Base-by-base conservation (phyloP, 2,797 vertebrate genomes). In the Thaleichthys pacificus region DNA sequence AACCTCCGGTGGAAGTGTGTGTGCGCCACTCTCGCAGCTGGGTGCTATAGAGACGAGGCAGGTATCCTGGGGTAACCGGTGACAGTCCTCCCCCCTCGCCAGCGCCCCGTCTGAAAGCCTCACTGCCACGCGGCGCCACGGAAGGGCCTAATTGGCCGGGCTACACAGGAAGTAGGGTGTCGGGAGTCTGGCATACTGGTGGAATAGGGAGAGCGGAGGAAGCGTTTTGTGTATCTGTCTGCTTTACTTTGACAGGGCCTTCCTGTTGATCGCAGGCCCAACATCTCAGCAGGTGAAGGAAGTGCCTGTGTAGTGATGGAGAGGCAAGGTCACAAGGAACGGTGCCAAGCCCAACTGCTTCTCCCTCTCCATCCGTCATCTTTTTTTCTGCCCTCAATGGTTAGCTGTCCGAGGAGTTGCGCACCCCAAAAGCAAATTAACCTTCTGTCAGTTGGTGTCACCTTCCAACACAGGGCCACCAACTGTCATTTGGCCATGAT, bases 401-500 rank as follows among this genome's bases (percentile, higher is more conserved):
- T 11, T 74, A 73, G 32, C 78, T 77, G 74, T 87, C 81, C 81
- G 81, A 84, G 8, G 64, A 76, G 78, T 81, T 69, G 75, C 74
- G 78, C 7, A 1, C 32, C 82, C 73, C 68, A 2, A 80, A 72
- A 76, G 82, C 85, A n/a, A 28, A 7, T 26, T 49, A 49, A 86
- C 81, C 74, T 76, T 82, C 80, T 81, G 77, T 74, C 57, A 76
- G 76, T 78, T 74, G 86, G 82, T 87, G 81, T 89, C 75, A 78
- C 66, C 80, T 78, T 80, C 84, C 84, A 82, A 70, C 64, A 79
- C 82, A 81, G 75, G 24, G 61, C 77, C 73, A 80, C 80, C 83
- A 85, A 77, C 68, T 69, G 75, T 80, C 64, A 58, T 78, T 80
- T 75, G 85, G 81, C 61, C 83, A 87, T 88, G 88, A 78, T 86